A percentile compares a stretch with the other conserved stretches of the same genome.
Evolutionary conservation across 2,888 invertebrate genomes (phyloP).

Genomic region (Eupithecia dodoneata): DNA sequence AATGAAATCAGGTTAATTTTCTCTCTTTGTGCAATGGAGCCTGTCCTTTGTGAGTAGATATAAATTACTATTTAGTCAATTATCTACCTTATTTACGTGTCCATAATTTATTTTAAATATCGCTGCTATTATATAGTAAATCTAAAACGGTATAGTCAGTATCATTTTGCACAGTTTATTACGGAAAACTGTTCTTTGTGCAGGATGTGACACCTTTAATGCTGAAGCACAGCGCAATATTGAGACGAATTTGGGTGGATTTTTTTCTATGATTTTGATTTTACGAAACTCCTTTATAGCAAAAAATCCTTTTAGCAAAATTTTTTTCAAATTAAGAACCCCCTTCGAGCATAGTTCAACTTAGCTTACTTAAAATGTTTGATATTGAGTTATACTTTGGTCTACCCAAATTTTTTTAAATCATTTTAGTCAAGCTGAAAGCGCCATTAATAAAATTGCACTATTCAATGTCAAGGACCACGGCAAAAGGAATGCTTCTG

Average conservation of each 20-base stretch:
- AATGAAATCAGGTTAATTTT: conserved; percentile 13
- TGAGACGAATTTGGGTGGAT: not conserved
- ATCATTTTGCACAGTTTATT: too few relatives aligned
- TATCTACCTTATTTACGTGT: not conserved
- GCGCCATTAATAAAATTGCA: not conserved
- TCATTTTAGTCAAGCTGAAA: too few relatives aligned
- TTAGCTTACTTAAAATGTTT: too few relatives aligned
- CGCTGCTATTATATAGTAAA: not conserved
- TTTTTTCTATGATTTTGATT: not conserved
- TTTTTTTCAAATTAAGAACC: not conserved
- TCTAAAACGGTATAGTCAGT: too few relatives aligned
- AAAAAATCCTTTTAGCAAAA: not conserved
- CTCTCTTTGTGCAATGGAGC: not conserved
- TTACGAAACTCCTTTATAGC: not conserved
- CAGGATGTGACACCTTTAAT: not conserved
- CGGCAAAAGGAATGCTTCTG: not conserved
- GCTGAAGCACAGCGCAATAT: not conserved
- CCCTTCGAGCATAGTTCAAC: too few relatives aligned
- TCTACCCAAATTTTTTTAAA: too few relatives aligned
- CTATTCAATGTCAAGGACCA: not conserved
- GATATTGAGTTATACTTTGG: too few relatives aligned
- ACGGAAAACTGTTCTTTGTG: too few relatives aligned
- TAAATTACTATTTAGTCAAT: not conserved
- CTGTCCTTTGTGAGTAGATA: not conserved
- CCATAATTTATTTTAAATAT: not conserved